phyloP scores from a whole-genome alignment of 2,888 invertebrate species.

The Euplexia lucipara region DNA sequence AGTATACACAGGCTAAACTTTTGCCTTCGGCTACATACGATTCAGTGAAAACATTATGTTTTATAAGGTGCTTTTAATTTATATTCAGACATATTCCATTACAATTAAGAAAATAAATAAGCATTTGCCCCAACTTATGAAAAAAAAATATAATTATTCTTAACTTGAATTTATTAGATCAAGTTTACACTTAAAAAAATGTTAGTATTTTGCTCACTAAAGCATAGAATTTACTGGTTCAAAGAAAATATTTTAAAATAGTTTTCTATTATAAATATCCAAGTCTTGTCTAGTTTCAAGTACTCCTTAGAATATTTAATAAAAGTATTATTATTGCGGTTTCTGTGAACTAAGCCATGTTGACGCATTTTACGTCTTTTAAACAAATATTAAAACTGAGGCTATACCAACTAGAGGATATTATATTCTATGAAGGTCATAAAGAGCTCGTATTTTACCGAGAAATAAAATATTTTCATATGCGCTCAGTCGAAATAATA shows the following conservation, averaged over 20 bases:
- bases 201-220: slow-evolving; percentile 45
- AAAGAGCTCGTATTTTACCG: neutral
- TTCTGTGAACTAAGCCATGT: slow-evolving; percentile 24
- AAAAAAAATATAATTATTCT: slow-evolving; percentile 28
- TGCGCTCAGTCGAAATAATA: neutral
- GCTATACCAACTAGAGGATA: slow-evolving; percentile 6
- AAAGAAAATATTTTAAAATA: slow-evolving; percentile 34
- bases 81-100: slow-evolving; percentile 30
- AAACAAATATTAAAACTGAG: neutral
- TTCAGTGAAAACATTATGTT: slow-evolving; percentile 12
- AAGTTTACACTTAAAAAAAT: slow-evolving; percentile 31
- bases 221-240: slow-evolving; percentile 26
- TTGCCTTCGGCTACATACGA: slow-evolving; percentile 21
- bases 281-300: slow-evolving; percentile 38
- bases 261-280: slow-evolving; percentile 42
- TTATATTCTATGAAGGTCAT: neutral
- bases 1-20: slow-evolving; percentile 16
- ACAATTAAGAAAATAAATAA: slow-evolving; percentile 31
- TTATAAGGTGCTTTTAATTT: slow-evolving; percentile 59
- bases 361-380: slow-evolving; percentile 36
- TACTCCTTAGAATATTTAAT: slow-evolving; percentile 45
- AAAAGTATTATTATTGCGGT: slow-evolving; percentile 43
- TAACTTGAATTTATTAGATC: slow-evolving; percentile 54
- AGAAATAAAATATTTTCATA: slow-evolving; percentile 1
- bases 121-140: slow-evolving; percentile 54